Evolutionary conservation across 2,113 vertebrate genomes (phyloP), one percentile per base, ranked within the genome.

Genomic region (Tachycineta bicolor): DNA sequence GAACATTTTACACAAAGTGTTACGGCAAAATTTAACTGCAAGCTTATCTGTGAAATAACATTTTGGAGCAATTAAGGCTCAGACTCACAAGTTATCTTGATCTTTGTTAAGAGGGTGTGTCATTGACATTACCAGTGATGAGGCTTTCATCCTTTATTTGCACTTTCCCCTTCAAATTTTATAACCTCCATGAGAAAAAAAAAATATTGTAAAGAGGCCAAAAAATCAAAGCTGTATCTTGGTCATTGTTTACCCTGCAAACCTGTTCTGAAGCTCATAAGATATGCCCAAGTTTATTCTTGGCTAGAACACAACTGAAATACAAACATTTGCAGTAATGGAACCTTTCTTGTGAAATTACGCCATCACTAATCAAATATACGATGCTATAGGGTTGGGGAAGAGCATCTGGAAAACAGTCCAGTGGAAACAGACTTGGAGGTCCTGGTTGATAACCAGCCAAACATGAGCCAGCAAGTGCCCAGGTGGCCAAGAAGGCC

Each of bases 301-400:
- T 52, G 49, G 5, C 33, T 69, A 21, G 71, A 94, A 83, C 24
- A 23, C 7, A 47, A 56, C 18, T 17, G 11, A 73, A 87, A 77
- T 49, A 13, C 7, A 81, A 91, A 59, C 5, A 58, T 59, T 91
- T 58, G 14, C 47, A 75, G 8, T 43, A 11, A 81, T 55, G 20
- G 31, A 77, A 46, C 5, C 15, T 41, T 58, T 25, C 6, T 53
- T 73, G 63, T 75, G 28, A 44, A 73, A 52, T 22, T 34, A 25
- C 49, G 14, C 7, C 26, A 22, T 53, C 31, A 44, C 26, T 58
- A 47, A 62, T 65, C 49, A 34, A 8, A 28, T 49, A 75, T 50
- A 5, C 1, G 0, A 13, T 2, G 7, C 22, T 26, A 20, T 14
- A 44, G 31, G 9, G 20, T 11, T 56, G 29, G 12, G 11, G 11